Conservation (phyloP, 2,888 invertebrate genomes). For the Leucozona laternaria region DNA sequence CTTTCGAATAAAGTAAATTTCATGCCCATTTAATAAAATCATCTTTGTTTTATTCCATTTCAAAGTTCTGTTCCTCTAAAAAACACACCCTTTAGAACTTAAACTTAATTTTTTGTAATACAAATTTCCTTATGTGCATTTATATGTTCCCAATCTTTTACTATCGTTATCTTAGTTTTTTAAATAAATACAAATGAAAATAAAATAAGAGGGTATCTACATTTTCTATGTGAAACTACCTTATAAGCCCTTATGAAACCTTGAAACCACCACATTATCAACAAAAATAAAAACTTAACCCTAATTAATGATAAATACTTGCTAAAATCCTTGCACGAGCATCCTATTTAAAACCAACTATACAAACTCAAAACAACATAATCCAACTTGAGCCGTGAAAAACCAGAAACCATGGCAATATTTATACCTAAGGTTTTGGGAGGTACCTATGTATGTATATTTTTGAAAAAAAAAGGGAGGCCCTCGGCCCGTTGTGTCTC, state of each 20-base stretch:
- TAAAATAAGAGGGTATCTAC: not conserved
- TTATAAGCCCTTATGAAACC: not conserved
- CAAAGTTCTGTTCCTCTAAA: too few relatives aligned
- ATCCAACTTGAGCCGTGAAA: conserved; percentile 12
- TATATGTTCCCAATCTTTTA: too few relatives aligned
- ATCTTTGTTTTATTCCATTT: too few relatives aligned
- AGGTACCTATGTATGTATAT: not conserved
- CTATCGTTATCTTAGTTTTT: too few relatives aligned
- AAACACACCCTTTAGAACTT: too few relatives aligned
- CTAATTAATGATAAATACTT: conserved; percentile 57
- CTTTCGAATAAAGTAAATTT: too few relatives aligned
- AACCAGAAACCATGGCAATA: conserved; percentile 35
- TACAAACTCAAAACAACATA: conserved; percentile 12
- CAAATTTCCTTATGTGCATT: too few relatives aligned
- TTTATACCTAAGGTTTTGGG: not conserved
- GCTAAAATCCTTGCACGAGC: conserved; percentile 32
- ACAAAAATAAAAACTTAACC: conserved; percentile 19
- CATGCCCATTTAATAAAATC: too few relatives aligned
- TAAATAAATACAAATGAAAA: not conserved
- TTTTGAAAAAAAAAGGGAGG: not conserved
- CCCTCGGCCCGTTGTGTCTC: not conserved
- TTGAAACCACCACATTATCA: not conserved
- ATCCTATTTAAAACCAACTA: conserved; percentile 22
- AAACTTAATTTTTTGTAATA: too few relatives aligned
- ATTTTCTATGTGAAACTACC: not conserved